phyloP scores from a whole-genome alignment of 2,888 invertebrate species.

The Mallateleia sp. region DNA sequence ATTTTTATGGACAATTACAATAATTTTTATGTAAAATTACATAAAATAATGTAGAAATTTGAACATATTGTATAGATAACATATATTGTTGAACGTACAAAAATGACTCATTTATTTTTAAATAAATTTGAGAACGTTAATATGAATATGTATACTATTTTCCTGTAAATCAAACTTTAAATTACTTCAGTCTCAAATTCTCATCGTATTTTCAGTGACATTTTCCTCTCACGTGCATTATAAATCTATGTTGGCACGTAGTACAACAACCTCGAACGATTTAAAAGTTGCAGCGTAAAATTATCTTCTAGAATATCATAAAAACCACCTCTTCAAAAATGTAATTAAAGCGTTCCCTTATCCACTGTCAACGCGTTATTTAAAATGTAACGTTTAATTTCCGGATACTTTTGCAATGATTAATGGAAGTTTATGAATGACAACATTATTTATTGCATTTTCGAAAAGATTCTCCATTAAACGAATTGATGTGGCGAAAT shows the following conservation, averaged over 20 bases:
- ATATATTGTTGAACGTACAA: too few relatives aligned
- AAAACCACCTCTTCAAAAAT: conserved; percentile 55
- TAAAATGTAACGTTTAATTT: conserved; percentile 76
- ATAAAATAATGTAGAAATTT: too few relatives aligned
- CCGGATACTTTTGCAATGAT: conserved; percentile 73
- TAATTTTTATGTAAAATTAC: too few relatives aligned
- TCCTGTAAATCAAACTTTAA: too few relatives aligned
- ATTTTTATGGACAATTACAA: too few relatives aligned
- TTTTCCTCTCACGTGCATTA: neutral
- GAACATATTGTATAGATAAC: too few relatives aligned
- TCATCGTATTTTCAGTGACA: neutral
- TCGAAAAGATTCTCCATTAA: conserved; percentile 63
- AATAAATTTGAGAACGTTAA: too few relatives aligned
- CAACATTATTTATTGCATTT: conserved; percentile 71
- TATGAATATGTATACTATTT: too few relatives aligned
- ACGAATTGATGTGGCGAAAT: conserved; percentile 67
- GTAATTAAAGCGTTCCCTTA: conserved; percentile 69
- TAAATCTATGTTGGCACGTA: neutral
- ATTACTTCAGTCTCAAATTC: neutral
- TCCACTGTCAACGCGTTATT: conserved; percentile 67
- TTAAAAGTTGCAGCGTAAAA: conserved; percentile 35
- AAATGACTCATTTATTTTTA: too few relatives aligned
- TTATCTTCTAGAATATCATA: conserved; percentile 69
- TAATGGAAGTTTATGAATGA: conserved; percentile 68
- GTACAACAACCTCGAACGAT: neutral